These are phyloP conservation scores for Brachionus manjavacas DNA, from an alignment of 1,140 invertebrate species.

Conservation along the genomic window DNA sequence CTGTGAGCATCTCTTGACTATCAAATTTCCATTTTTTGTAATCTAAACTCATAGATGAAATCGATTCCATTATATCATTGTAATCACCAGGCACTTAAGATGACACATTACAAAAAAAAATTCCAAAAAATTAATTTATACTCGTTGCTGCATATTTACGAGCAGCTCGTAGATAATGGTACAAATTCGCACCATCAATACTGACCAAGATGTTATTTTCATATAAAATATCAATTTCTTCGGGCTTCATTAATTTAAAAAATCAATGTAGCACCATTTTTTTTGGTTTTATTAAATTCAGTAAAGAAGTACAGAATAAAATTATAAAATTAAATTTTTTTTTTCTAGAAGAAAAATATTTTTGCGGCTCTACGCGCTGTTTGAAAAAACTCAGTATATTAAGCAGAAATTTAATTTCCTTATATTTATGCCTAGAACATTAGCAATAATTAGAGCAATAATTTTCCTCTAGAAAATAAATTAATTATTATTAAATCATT, in stretches of 20 bases:
- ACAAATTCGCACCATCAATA: conserved; percentile 74
- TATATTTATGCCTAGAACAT: no score
- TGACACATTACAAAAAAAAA: background rate
- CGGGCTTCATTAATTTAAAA: conserved; percentile 56
- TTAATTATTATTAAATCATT: no score
- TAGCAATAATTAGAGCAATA: no score
- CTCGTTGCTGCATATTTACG: conserved; percentile 71
- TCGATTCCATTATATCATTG: conserved; percentile 63
- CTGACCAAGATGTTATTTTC: conserved; percentile 68
- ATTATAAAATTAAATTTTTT: no score
- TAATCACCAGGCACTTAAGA: conserved; percentile 64
- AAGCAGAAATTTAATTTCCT: no score
- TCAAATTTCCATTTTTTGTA: conserved; percentile 79
- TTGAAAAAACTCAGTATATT: no score
- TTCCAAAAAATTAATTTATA: background rate
- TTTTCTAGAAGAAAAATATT: no score
- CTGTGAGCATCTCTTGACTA: conserved; percentile 70
- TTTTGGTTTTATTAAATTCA: no score
- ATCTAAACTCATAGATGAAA: conserved; percentile 62
- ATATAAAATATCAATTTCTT: conserved; percentile 80
- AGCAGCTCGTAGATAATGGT: conserved; percentile 72
- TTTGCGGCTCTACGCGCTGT: no score
- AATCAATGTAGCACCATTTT: background rate
- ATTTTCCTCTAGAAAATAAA: no score
- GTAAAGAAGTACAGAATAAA: no score